Evolutionary conservation across 2,113 vertebrate genomes (phyloP).

Genomic region (Melanerpes aurifrons): DNA sequence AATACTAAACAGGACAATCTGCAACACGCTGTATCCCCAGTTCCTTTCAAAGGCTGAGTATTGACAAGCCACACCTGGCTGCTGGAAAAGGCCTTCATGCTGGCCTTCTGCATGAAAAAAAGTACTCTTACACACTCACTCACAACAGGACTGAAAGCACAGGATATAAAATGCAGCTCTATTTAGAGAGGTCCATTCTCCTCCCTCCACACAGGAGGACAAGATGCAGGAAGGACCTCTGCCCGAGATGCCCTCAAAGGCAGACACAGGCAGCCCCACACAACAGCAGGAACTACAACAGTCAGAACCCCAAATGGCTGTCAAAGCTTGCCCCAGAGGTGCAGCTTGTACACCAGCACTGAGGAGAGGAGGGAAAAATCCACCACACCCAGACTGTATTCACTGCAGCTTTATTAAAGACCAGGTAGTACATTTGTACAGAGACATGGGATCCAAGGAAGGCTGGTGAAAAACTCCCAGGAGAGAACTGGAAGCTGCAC

Average conservation of each 20-base stretch:
- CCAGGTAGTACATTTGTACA: neutral
- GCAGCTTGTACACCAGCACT: neutral
- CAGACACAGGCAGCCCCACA: neutral
- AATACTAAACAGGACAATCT: constrained; percentile 3
- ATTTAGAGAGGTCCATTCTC: neutral
- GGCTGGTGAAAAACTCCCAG: neutral
- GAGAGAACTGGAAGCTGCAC: neutral
- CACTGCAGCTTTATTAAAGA: constrained; percentile 19
- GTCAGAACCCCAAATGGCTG: neutral
- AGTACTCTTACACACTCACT: neutral
- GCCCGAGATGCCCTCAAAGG: neutral
- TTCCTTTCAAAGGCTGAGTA: neutral
- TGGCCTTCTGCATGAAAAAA: neutral
- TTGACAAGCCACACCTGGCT: constrained; percentile 17
- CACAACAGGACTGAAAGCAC: neutral
- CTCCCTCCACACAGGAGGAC: neutral
- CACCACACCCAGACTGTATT: neutral
- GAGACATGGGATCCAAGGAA: neutral
- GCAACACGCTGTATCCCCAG: neutral
- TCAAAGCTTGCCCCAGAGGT: neutral
- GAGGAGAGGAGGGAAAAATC: neutral
- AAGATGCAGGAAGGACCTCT: neutral
- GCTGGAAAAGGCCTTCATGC: neutral
- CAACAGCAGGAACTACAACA: neutral
- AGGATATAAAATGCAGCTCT: neutral